Conservation (phyloP, 2,797 vertebrate species). For the Epinephelus awoara region DNA sequence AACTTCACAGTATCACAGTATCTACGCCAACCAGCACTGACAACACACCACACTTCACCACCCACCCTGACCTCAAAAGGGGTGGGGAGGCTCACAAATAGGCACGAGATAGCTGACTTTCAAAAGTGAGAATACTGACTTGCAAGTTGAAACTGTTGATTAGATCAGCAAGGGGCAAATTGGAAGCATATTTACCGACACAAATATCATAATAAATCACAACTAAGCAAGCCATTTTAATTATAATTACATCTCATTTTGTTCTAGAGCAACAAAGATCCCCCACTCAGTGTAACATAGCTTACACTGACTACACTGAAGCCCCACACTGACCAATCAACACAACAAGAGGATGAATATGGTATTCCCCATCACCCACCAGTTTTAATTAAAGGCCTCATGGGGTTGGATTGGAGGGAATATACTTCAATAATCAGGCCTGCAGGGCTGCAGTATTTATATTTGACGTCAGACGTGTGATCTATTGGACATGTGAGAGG, state of each 20-base stretch:
- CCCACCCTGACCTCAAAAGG: conserved; percentile 53
- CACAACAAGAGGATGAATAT: no score
- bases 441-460: conserved; percentile 15
- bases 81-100: conserved; percentile 14
- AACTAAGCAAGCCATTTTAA: neutral
- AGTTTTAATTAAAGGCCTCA: no score
- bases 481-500: conserved; percentile 8
- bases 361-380: no score
- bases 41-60: conserved; percentile 29
- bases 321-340: conserved; percentile 34
- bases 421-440: conserved; percentile 1
- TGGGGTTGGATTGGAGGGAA: no score
- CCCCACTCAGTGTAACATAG: conserved; percentile 9
- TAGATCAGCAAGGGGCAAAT: conserved; percentile 8
- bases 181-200: neutral
- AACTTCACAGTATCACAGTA: conserved; percentile 11
- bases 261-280: neutral
- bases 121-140: conserved; percentile 21
- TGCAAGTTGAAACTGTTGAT: neutral
- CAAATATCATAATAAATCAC: conserved; percentile 10
- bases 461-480: conserved; percentile 41
- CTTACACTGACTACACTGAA: neutral
- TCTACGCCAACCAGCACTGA: conserved; percentile 32
- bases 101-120: conserved; percentile 24
- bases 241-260: neutral